These are phyloP conservation scores for Xanthorhoe designata DNA, from an alignment of 2,888 invertebrate species.

Conservation along the genomic window DNA sequence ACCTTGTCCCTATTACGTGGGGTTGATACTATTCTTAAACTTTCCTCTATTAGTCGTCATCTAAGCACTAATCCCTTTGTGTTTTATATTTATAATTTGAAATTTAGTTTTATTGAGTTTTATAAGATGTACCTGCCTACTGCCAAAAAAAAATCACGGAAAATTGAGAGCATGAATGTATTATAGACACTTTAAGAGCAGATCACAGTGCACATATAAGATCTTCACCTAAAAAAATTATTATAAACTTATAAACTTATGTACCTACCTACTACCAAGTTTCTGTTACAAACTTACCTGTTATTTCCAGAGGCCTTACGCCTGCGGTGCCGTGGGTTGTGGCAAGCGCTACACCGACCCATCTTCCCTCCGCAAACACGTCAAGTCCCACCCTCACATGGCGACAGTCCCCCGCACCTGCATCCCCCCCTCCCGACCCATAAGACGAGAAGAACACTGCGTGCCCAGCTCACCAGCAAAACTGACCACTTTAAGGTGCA, in stretches of 20 bases:
- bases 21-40: too few relatives aligned
- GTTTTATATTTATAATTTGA: too few relatives aligned
- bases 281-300: neutral
- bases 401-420: constrained; percentile 72
- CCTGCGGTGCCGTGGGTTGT: constrained; percentile 94
- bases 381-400: constrained; percentile 91
- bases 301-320: constrained; percentile 93
- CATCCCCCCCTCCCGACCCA: constrained; percentile 66
- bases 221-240: neutral
- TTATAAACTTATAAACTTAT: too few relatives aligned
- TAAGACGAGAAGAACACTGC: constrained; percentile 67
- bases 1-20: too few relatives aligned
- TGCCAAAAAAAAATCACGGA: too few relatives aligned
- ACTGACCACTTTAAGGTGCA: constrained; percentile 72
- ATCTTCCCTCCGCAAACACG: constrained; percentile 96
- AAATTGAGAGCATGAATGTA: too few relatives aligned
- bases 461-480: constrained; percentile 80
- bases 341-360: constrained; percentile 97
- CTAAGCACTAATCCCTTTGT: too few relatives aligned
- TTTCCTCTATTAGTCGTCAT: too few relatives aligned
- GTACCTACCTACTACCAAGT: neutral
- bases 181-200: too few relatives aligned
- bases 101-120: too few relatives aligned
- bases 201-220: too few relatives aligned
- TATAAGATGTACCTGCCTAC: too few relatives aligned